phyloP scores from a whole-genome alignment of 2,797 vertebrate genomes.

The Poeciliopsis gracilis region DNA sequence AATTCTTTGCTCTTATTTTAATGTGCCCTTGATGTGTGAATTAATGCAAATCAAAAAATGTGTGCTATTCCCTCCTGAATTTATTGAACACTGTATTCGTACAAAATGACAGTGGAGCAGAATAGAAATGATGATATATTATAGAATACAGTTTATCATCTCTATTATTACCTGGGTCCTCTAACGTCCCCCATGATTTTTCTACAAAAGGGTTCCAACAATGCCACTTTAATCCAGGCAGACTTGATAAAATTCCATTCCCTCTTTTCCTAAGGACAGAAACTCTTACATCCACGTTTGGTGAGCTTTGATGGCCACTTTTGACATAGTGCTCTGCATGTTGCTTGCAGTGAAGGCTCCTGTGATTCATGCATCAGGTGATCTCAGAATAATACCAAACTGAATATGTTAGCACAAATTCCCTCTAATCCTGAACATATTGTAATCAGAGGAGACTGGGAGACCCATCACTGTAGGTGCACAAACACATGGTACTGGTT shows the following conservation, averaged over 20 bases:
- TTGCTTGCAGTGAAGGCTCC: constrained; percentile 41
- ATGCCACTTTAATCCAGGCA: constrained; percentile 53
- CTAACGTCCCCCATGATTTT: constrained; percentile 68
- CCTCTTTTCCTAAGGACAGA: constrained; percentile 37
- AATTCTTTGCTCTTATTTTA: constrained; percentile 81
- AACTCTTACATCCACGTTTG: constrained; percentile 43
- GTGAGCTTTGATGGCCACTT: constrained; percentile 47
- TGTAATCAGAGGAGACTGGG: constrained; percentile 78
- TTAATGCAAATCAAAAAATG: constrained; percentile 80
- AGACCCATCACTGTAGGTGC: constrained; percentile 60
- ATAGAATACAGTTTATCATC: constrained; percentile 61
- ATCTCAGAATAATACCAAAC: constrained; percentile 78
- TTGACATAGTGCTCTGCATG: constrained; percentile 53
- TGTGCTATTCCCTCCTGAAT: constrained; percentile 50
- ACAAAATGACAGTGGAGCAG: constrained; percentile 69
- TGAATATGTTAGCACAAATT: constrained; percentile 78
- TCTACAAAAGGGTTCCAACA: constrained; percentile 57
- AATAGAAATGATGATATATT: constrained; percentile 59
- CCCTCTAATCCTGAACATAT: constrained; percentile 76
- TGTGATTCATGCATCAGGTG: constrained; percentile 59
- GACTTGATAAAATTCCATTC: constrained; percentile 39
- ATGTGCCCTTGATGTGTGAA: constrained; percentile 82
- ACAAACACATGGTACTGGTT: constrained; percentile 48
- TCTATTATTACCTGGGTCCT: constrained; percentile 55
- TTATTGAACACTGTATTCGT: constrained; percentile 71